A percentile compares a stretch with the other conserved stretches of the same genome.
Conservation (phyloP, 1,140 invertebrate species). For the Hestina assimilis region DNA sequence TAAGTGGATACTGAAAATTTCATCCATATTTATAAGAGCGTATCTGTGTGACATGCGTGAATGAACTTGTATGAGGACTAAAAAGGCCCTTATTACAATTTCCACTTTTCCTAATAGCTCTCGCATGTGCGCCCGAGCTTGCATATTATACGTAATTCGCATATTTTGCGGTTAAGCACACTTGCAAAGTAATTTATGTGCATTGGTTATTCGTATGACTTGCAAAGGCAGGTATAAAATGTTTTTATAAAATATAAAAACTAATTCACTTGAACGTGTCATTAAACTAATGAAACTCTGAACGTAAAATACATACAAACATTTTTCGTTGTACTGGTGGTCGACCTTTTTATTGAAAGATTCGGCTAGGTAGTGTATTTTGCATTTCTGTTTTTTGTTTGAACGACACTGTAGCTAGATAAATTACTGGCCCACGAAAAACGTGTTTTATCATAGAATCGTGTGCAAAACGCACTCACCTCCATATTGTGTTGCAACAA, state of each 20-base stretch:
- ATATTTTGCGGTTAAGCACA: constrained; percentile 33
- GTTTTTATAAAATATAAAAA: constrained; percentile 8
- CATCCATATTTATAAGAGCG: constrained; percentile 31
- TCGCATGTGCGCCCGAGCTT: constrained; percentile 22
- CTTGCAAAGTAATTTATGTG: constrained; percentile 36
- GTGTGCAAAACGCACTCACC: not conserved
- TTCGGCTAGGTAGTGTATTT: too few species aligned
- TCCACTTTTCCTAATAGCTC: constrained; percentile 39
- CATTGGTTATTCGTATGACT: constrained; percentile 30
- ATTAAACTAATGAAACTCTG: not conserved
- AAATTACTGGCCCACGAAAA: not conserved
- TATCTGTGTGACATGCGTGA: constrained; percentile 32
- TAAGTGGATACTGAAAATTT: constrained; percentile 17
- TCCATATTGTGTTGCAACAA: not conserved
- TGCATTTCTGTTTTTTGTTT: too few species aligned
- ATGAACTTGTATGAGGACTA: constrained; percentile 26
- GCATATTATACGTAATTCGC: constrained; percentile 31
- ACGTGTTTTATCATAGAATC: constrained; percentile 16
- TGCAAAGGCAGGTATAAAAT: constrained; percentile 4
- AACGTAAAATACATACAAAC: too few species aligned
- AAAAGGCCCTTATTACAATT: constrained; percentile 38
- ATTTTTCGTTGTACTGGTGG: too few species aligned
- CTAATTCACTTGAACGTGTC: constrained; percentile 3
- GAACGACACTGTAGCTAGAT: too few species aligned
- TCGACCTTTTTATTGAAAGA: too few species aligned